Evolutionary conservation across 2,797 vertebrate species (phyloP), one percentile per base, ranked within the genome.

Genomic region (Rhinophrynus dorsalis): DNA sequence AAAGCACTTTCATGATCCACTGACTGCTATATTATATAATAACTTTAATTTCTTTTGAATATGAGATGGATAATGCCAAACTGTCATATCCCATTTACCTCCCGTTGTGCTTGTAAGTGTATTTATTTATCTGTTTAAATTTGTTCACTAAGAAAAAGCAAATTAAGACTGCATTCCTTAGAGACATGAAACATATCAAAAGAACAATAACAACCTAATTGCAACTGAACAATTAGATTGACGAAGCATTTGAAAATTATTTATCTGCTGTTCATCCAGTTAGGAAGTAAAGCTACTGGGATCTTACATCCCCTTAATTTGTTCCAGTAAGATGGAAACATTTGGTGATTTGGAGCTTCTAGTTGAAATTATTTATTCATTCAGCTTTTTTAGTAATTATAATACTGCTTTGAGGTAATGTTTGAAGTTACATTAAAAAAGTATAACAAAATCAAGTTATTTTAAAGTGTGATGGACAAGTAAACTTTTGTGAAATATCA

Each of bases 91-190:
- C n/a, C 5, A 52, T 69, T 69, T 61, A 35, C 27, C 57, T 60
- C 33, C 67, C 44, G 26, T n/a, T 69, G 37, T 52, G 21, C 47
- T 61, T 54, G 48, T 54, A 68, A 69, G 67, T 69, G 57, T 61
- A 69, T 69, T 69, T 69, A 69, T 69, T 69, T 69, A 61, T 69
- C 57, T 69, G 47, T 69, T 69, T 42, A 61, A n/a, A n/a, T n/a
- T n/a, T n/a, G n/a, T n/a, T n/a, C n/a, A n/a, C n/a, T n/a, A n/a
- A n/a, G n/a, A n/a, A n/a, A n/a, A n/a, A n/a, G n/a, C n/a, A n/a
- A n/a, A n/a, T n/a, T n/a, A n/a, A n/a, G n/a, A n/a, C n/a, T 42
- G 60, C 57, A 61, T 61, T 69, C 67, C 48, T 26, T 17, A 3
- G 48, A 69, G 56, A 69, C 51, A 61, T 69, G 56, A 60, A 59